Conservation (phyloP, 1,140 invertebrate species). For the Drosophila willistoni region DNA sequence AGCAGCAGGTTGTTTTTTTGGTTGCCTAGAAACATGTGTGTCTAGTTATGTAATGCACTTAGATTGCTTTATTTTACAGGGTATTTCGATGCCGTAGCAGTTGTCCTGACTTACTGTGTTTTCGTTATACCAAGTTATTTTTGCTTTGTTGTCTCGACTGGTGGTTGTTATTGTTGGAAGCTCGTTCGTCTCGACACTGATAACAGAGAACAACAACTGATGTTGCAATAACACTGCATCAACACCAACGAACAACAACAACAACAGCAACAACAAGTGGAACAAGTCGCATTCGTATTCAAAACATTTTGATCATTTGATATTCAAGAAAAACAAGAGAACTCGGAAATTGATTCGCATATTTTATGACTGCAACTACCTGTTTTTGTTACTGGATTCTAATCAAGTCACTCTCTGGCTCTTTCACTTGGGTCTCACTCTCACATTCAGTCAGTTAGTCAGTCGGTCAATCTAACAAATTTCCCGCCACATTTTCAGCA, state of each 20-base stretch:
- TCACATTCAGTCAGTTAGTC: constrained; percentile 23
- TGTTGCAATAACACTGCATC: constrained; percentile 16
- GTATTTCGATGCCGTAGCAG: constrained; percentile 1
- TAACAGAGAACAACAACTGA: constrained; percentile 41
- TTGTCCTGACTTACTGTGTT: constrained; percentile 18
- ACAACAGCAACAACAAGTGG: constrained; percentile 11
- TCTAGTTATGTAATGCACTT: constrained; percentile 26
- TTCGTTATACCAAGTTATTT: constrained; percentile 53
- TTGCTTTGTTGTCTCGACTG: constrained; percentile 18
- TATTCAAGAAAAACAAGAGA: constrained; percentile 11
- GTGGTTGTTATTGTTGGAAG: constrained; percentile 34
- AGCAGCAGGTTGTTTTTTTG: neutral
- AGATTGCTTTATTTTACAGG: constrained; percentile 3
- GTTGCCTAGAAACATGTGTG: neutral
- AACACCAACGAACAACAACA: neutral
- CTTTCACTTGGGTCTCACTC: neutral
- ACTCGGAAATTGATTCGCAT: constrained; percentile 31
- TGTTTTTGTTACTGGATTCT: constrained; percentile 59
- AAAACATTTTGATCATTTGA: constrained; percentile 22
- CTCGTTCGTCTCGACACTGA: constrained; percentile 40
- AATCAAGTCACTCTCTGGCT: constrained; percentile 64
- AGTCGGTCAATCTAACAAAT: constrained; percentile 52
- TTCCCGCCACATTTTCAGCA: constrained; percentile 78
- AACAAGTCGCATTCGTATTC: constrained; percentile 19
- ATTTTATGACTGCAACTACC: constrained; percentile 54